Percentiles rank a stretch among this genome's conserved stretches.
phyloP scores from a whole-genome alignment of 2,113 vertebrate species.

The Procapra przewalskii region DNA sequence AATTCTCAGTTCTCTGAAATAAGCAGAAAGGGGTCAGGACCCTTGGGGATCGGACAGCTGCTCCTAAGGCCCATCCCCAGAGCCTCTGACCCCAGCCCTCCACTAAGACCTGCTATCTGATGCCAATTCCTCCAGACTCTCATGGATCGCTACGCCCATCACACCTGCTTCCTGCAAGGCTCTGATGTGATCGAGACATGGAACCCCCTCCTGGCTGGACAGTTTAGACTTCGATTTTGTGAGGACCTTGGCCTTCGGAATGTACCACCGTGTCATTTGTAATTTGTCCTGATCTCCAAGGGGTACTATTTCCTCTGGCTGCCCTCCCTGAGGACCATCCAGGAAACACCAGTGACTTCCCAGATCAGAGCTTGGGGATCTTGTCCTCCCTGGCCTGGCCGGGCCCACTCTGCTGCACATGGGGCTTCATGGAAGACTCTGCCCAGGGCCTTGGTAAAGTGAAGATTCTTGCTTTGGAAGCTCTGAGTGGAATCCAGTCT shows the following conservation, averaged over 20 bases:
- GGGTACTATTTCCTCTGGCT: rapidly evolving
- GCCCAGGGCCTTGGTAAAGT: background rate
- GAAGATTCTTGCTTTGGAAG: background rate
- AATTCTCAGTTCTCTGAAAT: background rate
- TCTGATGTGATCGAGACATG: rapidly evolving
- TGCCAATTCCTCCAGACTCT: too few species aligned
- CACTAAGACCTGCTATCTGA: rapidly evolving
- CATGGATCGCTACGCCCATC: rapidly evolving
- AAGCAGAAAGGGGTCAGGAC: too few species aligned
- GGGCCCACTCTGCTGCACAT: rapidly evolving
- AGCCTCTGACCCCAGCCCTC: rapidly evolving
- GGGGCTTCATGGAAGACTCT: too few species aligned
- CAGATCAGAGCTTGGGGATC: rapidly evolving
- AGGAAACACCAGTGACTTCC: background rate
- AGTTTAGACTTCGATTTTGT: background rate
- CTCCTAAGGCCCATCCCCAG: background rate
- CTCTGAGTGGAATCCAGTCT: background rate
- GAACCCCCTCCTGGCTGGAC: too few species aligned
- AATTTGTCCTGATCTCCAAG: background rate
- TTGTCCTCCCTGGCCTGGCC: rapidly evolving
- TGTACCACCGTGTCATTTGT: too few species aligned
- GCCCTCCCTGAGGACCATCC: background rate
- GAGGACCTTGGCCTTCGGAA: background rate
- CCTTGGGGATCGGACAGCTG: background rate
- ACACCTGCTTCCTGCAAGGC: rapidly evolving